Conservation (phyloP, 2,797 vertebrate species). For the Rhyacichthys aspro region DNA sequence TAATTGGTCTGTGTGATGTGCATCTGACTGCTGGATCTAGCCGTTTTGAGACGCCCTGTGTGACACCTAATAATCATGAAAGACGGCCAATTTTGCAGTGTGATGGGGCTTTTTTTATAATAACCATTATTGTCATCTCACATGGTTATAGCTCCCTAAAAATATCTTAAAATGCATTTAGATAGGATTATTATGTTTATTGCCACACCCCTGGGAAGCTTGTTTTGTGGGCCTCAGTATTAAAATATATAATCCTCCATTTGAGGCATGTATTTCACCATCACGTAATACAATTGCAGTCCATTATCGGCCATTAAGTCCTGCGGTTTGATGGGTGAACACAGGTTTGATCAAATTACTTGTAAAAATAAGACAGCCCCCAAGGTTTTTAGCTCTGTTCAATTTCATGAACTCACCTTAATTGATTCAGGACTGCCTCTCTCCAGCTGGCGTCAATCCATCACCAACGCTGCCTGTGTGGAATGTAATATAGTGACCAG, state of each 20-base stretch:
- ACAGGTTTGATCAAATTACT: slow-evolving; percentile 67
- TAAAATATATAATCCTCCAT: neutral
- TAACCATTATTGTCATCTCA: too few species aligned
- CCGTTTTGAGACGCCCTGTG: too few species aligned
- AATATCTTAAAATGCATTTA: too few species aligned
- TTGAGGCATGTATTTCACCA: slow-evolving; percentile 7
- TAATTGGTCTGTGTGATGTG: too few species aligned
- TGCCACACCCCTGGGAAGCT: too few species aligned
- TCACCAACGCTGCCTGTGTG: slow-evolving; percentile 55
- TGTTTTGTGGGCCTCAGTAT: too few species aligned
- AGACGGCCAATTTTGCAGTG: too few species aligned
- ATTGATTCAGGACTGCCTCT: slow-evolving; percentile 78
- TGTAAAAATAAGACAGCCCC: slow-evolving; percentile 18
- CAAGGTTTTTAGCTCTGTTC: slow-evolving; percentile 60
- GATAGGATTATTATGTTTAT: too few species aligned
- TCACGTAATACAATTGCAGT: slow-evolving; percentile 45
- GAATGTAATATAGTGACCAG: slow-evolving; percentile 68
- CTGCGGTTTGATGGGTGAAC: slow-evolving; percentile 35
- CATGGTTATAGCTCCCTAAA: too few species aligned
- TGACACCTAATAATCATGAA: too few species aligned
- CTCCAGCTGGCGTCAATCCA: slow-evolving; percentile 76
- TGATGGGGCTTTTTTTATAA: too few species aligned
- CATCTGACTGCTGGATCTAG: too few species aligned
- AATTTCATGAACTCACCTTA: slow-evolving; percentile 74
- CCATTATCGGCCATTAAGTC: slow-evolving; percentile 46